These are phyloP conservation scores for Prietella phreatophila DNA, from an alignment of 2,113 vertebrate genomes.

Conservation along the genomic window DNA sequence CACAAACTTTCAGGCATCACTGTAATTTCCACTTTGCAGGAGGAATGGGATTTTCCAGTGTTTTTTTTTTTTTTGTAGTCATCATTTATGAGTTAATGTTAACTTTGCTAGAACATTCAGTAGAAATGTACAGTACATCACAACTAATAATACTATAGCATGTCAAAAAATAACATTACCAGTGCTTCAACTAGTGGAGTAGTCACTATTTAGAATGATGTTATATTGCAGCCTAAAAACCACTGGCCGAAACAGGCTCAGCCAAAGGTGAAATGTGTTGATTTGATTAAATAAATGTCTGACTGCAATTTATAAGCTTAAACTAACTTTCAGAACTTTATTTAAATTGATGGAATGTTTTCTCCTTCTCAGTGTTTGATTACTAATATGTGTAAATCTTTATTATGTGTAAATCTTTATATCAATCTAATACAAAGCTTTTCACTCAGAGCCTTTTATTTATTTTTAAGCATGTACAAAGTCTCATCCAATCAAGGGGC, in stretches of 20 bases:
- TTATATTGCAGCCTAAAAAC: background rate
- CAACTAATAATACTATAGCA: too few relatives aligned
- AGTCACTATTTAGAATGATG: background rate
- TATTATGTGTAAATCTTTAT: background rate
- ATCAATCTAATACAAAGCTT: background rate
- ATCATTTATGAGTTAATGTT: background rate
- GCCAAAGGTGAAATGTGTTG: background rate
- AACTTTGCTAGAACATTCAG: background rate
- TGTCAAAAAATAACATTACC: background rate
- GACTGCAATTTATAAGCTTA: background rate
- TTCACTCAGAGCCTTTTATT: too few relatives aligned
- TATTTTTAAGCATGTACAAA: too few relatives aligned
- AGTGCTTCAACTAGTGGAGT: background rate
- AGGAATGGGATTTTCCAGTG: background rate
- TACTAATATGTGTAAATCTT: background rate
- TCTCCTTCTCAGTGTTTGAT: background rate
- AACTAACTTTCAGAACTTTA: background rate
- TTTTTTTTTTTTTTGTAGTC: too few relatives aligned
- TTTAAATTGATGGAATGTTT: too few relatives aligned
- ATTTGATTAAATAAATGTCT: background rate
- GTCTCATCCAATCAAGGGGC: background rate
- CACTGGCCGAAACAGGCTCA: background rate
- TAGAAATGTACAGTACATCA: background rate
- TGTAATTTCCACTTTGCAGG: background rate
- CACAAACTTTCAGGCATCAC: too few relatives aligned